phyloP scores from a whole-genome alignment of 1,140 invertebrate genomes.

The Panagrolaimus sp. region DNA sequence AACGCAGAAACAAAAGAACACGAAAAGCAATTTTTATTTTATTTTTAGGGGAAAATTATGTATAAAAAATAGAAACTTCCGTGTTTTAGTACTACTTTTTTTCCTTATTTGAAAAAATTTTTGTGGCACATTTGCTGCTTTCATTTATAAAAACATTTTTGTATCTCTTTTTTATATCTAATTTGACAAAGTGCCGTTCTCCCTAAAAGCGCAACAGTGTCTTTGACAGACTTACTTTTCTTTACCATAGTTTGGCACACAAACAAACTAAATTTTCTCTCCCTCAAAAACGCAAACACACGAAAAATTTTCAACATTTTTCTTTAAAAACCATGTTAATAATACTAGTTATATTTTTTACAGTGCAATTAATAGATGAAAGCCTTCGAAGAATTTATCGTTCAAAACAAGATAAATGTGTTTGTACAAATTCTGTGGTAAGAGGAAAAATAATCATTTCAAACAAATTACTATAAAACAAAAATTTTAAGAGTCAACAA shows the following conservation, averaged over 20 bases:
- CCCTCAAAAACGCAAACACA: not conserved
- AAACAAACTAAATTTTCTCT: not conserved
- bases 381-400: conserved; percentile 4
- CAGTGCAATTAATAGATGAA: conserved; percentile 12
- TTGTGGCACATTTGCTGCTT: no score
- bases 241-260: not conserved
- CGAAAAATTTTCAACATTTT: not conserved
- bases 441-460: not conserved
- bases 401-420: not conserved
- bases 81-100: no score
- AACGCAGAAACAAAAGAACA: not conserved
- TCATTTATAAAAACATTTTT: no score
- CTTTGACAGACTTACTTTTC: no score
- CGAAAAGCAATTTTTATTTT: no score
- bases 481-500: not conserved
- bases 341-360: not conserved
- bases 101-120: no score
- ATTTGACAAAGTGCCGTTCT: not conserved
- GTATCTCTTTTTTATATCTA: no score
- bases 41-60: no score
- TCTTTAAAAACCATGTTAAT: not conserved
- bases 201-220: not conserved
- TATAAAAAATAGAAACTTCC: no score
- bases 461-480: not conserved
- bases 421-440: not conserved